A percentile compares a stretch with the other conserved stretches of the same genome.
Conservation (phyloP, 2,888 invertebrate species). For the Andricus quercusramuli region DNA sequence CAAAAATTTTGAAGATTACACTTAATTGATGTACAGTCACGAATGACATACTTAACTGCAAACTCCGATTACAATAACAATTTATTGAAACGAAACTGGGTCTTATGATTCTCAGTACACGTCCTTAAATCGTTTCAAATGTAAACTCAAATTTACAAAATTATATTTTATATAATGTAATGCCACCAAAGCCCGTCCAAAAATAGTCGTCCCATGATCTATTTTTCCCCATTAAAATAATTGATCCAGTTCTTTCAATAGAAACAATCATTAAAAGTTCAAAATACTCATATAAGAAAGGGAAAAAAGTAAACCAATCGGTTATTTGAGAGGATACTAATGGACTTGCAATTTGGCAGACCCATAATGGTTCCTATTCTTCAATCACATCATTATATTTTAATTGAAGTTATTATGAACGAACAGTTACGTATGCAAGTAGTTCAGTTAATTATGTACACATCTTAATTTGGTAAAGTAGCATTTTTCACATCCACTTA, state of each 20-base stretch:
- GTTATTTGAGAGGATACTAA: not conserved
- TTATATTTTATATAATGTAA: not conserved
- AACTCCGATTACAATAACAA: constrained; percentile 34
- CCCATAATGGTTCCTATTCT: not conserved
- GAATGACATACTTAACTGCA: constrained; percentile 23
- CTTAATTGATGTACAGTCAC: constrained; percentile 3
- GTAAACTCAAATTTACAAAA: not conserved
- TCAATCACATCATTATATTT: not conserved
- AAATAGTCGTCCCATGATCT: not conserved
- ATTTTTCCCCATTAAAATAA: not conserved
- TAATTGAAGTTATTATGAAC: constrained; percentile 1
- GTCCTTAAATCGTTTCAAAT: not conserved
- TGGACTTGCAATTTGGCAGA: not conserved
- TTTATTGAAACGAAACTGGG: not conserved
- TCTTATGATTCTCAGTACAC: constrained; percentile 38
- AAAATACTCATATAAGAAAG: not conserved
- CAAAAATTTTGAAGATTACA: constrained; percentile 38
- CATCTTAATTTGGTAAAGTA: constrained; percentile 26
- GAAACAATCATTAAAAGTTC: not conserved
- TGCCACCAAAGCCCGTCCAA: not conserved
- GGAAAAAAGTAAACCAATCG: not conserved
- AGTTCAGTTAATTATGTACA: constrained; percentile 27
- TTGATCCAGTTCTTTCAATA: not conserved
- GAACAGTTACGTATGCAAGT: not conserved
- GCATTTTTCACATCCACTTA: constrained; percentile 19